These are phyloP conservation scores for Halocynthia roretzi DNA, from an alignment of 23 tunicate genomes.

Conservation along the genomic window DNA sequence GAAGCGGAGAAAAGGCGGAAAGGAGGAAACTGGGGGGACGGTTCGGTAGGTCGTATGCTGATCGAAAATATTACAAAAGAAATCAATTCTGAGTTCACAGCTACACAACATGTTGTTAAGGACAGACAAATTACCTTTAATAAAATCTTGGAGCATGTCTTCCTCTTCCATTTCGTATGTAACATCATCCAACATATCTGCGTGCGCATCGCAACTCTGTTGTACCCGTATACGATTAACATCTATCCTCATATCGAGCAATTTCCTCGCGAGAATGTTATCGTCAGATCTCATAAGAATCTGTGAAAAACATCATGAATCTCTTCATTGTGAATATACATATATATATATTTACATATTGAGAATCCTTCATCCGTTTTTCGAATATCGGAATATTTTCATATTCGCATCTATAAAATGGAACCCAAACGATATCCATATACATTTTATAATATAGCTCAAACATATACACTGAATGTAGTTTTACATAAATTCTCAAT, in stretches of 20 bases:
- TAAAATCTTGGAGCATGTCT: slow-evolving; percentile 54
- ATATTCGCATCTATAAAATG: too few species aligned
- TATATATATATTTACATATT: neutral
- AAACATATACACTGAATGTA: too few species aligned
- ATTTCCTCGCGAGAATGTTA: slow-evolving; percentile 63
- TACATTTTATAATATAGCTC: too few species aligned
- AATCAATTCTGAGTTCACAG: neutral
- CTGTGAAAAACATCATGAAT: slow-evolving; percentile 25
- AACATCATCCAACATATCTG: slow-evolving; percentile 89
- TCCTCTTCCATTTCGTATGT: slow-evolving; percentile 85
- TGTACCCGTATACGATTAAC: slow-evolving; percentile 49
- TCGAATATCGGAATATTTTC: too few species aligned
- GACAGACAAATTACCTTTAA: slow-evolving; percentile 14
- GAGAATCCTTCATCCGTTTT: neutral
- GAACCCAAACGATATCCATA: too few species aligned
- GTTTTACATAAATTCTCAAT: too few species aligned
- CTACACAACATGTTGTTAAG: neutral
- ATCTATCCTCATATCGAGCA: slow-evolving; percentile 66
- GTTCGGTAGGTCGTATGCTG: slow-evolving; percentile 84
- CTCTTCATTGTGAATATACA: neutral
- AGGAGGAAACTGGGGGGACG: slow-evolving; percentile 45
- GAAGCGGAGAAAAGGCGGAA: slow-evolving; percentile 77
- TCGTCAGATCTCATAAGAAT: slow-evolving; percentile 82
- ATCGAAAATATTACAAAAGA: neutral
- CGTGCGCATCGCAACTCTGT: slow-evolving; percentile 84